Evolutionary conservation across 1,140 invertebrate genomes (phyloP), one percentile per base, ranked within the genome.

Genomic region (Drosophila sulfurigaster): DNA sequence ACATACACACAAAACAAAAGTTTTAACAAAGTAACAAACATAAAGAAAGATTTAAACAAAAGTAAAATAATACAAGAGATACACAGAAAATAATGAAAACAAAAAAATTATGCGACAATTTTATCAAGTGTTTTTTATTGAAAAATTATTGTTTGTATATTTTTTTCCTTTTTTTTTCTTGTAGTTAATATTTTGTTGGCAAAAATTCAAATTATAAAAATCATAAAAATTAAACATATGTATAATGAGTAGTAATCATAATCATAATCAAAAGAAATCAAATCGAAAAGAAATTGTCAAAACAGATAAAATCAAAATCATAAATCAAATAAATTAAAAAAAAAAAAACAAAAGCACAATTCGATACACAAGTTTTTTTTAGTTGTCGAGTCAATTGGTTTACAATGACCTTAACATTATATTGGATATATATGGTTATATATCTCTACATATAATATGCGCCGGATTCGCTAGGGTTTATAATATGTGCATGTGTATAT

Each of bases 141-240:
- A 86, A 87, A 69, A 81, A 67, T 81, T 66, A 70, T 25, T 62
- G 32, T 66, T 65, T 71, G 63, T 67, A 57, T 67, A 57, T 20
- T 64, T 58, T 60, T 64, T 59, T 64, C 15, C 49, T 64, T 11
- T 58, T 70, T 63, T 16, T 56, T 75, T 46, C 32, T 46, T 75
- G 38, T 48, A 56, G 49, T 16, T 60, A 28, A 49, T 77, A 30
- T 48, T 49, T 63, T 63, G 11, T 51, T 58, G 35, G 41, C 56
- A 48, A 64, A 63, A 54, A 41, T 76, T 54, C 48, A 86, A 85
- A 86, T 81, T 58, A 76, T 73, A 69, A 46, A 87, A 88, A 87
- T 86, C 74, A 88, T 87, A 87, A 87, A 87, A 60, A 77, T 81
- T 79, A 82, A 82, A 82, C 72, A 80, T 77, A 79, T 78, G 75